A percentile compares a stretch with the other conserved stretches of the same genome.
Conservation (phyloP, 2,113 vertebrate species). For the Pomatorhinus ruficollis region DNA sequence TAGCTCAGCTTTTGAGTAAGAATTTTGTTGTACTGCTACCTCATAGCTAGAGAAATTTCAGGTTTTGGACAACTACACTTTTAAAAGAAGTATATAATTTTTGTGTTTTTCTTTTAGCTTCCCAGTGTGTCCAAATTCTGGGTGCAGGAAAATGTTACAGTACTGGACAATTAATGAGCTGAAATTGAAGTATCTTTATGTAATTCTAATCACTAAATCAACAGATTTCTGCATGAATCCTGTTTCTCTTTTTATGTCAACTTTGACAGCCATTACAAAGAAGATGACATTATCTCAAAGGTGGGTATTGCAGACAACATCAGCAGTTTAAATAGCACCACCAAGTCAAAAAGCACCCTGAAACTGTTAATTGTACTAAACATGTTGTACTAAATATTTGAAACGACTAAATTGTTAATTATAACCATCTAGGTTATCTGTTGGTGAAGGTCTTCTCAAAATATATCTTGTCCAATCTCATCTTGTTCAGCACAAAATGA, state of each 20-base stretch:
- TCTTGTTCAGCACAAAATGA: conserved; percentile 42
- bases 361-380: neutral
- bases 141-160: neutral
- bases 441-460: conserved; percentile 18
- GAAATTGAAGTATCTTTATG: neutral
- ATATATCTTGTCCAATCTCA: neutral
- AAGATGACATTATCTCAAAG: neutral
- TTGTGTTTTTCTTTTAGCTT: neutral
- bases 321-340: neutral
- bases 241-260: neutral
- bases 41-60: neutral
- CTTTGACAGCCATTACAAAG: neutral
- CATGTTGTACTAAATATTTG: neutral
- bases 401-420: conserved; percentile 7
- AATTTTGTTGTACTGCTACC: neutral
- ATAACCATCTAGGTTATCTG: neutral
- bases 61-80: neutral
- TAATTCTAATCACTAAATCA: neutral
- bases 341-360: neutral
- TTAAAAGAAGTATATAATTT: neutral
- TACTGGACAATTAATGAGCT: neutral
- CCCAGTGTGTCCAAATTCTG: neutral
- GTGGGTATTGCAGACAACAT: neutral
- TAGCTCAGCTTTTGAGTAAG: neutral
- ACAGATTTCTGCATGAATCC: neutral